Conservation (phyloP, 1,140 invertebrate genomes). For the Aphaenogaster floridana region DNA sequence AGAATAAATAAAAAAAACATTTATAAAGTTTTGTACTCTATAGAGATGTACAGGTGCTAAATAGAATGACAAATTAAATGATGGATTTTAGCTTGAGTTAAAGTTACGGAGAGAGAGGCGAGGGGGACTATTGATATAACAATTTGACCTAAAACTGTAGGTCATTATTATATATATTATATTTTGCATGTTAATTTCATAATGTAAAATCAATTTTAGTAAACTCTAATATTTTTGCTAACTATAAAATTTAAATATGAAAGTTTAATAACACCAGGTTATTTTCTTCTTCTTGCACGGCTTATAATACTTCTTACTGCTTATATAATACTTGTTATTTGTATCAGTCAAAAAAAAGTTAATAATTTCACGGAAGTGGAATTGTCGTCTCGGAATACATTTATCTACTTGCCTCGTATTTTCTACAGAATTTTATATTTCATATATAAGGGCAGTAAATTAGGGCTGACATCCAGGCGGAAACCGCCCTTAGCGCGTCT, state of each 20-base stretch:
- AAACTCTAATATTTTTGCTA: not conserved
- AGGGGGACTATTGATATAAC: not conserved
- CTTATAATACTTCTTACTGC: not conserved
- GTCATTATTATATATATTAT: not conserved
- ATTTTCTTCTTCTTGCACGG: not conserved
- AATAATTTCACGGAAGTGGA: not conserved
- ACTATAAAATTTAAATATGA: not conserved
- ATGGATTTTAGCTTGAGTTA: not conserved
- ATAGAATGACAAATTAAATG: conserved; percentile 3
- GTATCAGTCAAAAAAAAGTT: not conserved
- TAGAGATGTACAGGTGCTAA: not conserved
- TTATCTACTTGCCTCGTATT: conserved; percentile 31
- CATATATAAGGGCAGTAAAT: conserved; percentile 35
- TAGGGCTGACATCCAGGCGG: conserved; percentile 17
- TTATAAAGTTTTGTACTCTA: not conserved
- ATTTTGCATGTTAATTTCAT: not conserved
- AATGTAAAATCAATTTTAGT: not conserved
- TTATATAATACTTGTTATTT: not conserved
- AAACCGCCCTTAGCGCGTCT: conserved; percentile 26
- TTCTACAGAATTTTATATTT: conserved; percentile 25
- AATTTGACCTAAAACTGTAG: not conserved
- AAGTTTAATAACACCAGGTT: not conserved
- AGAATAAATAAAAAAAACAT: conserved; percentile 32
- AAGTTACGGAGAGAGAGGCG: not conserved
- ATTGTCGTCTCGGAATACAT: conserved; percentile 11